A percentile compares a stretch with the other conserved stretches of the same genome.
These are phyloP conservation scores for Psammodynastes pulverulentus DNA, from an alignment of 2,113 vertebrate genomes.

Conservation along the genomic window DNA sequence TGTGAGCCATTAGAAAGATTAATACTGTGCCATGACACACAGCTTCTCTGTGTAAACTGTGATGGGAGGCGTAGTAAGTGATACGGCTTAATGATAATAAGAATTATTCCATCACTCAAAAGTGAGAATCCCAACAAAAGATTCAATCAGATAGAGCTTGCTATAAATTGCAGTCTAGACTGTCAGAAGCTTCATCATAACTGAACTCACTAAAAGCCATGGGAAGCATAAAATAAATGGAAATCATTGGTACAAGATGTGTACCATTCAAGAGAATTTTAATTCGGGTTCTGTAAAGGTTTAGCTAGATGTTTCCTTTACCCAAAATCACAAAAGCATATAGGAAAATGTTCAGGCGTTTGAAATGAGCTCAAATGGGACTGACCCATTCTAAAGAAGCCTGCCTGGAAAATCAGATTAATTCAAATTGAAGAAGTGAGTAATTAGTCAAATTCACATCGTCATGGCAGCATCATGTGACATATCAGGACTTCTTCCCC, in stretches of 20 bases:
- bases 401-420: neutral
- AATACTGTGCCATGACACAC: neutral
- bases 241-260: neutral
- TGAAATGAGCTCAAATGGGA: neutral
- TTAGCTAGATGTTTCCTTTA: neutral
- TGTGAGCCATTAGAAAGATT: slow-evolving; percentile 19
- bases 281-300: neutral
- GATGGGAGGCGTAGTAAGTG: neutral
- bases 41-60: slow-evolving; percentile 9
- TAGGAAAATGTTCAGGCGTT: neutral
- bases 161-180: neutral
- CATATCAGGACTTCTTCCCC: too few relatives aligned
- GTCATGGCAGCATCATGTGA: too few relatives aligned
- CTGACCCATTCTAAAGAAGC: neutral
- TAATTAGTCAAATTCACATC: neutral
- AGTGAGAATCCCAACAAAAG: slow-evolving; percentile 3
- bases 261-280: neutral
- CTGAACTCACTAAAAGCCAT: neutral
- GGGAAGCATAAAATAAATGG: neutral
- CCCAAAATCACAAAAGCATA: neutral
- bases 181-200: neutral
- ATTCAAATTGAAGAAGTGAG: neutral
- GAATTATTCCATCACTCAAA: slow-evolving; percentile 6
- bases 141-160: neutral
- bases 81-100: neutral